phyloP scores from a whole-genome alignment of 2,888 invertebrate genomes.

The Coenonympha arcania region DNA sequence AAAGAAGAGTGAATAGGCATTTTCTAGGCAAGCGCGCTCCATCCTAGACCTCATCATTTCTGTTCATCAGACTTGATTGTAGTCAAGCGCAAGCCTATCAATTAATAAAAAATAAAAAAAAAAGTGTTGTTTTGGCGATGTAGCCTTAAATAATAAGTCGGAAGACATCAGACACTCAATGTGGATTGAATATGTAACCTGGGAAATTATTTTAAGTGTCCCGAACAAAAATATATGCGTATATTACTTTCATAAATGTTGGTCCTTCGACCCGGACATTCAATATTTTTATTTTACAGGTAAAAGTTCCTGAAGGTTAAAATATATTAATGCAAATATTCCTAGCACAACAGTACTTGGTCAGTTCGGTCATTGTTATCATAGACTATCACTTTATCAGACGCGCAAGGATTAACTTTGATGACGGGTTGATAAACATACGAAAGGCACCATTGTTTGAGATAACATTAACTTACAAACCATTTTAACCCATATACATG shows the following conservation, averaged over 20 bases:
- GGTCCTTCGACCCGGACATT: background rate
- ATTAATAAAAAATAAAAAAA: no score
- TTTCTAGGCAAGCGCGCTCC: no score
- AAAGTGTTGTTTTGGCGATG: background rate
- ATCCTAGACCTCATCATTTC: no score
- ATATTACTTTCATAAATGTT: no score
- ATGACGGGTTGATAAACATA: constrained; percentile 19
- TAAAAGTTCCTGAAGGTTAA: constrained; percentile 6
- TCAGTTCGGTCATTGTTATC: constrained; percentile 24
- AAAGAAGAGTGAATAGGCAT: no score
- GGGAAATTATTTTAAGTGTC: no score
- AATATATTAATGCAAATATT: constrained; percentile 15
- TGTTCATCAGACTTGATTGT: no score
- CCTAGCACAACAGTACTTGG: constrained; percentile 11
- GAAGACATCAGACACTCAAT: no score
- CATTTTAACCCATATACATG: background rate
- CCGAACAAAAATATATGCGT: no score
- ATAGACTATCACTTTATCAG: constrained; percentile 24
- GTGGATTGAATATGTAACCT: no score
- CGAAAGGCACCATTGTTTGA: constrained; percentile 11
- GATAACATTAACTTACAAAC: background rate
- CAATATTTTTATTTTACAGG: background rate
- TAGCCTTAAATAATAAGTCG: no score
- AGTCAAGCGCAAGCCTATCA: no score
- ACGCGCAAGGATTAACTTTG: constrained; percentile 19